Evolutionary conservation across 2,113 vertebrate genomes (phyloP).

Genomic region (Ageneiosus marmoratus): DNA sequence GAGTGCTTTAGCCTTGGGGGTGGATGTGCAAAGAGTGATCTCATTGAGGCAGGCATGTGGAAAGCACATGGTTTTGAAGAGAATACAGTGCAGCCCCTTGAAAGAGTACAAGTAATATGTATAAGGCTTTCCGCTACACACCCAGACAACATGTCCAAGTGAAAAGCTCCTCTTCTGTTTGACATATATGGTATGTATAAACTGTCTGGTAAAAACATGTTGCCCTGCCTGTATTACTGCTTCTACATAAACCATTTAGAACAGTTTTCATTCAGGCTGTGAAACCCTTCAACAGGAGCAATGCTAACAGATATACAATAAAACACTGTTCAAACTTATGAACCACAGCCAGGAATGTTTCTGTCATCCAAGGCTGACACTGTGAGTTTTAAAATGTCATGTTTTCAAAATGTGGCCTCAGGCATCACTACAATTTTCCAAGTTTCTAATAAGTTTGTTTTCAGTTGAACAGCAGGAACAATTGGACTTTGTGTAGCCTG

Average conservation of each 20-base stretch:
- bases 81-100: constrained; percentile 62
- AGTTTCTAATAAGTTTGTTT: constrained; percentile 51
- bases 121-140: constrained; percentile 15
- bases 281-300: background rate
- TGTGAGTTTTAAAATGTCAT: constrained; percentile 21
- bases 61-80: constrained; percentile 65
- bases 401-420: constrained; percentile 43
- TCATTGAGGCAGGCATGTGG: constrained; percentile 66
- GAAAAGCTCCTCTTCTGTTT: background rate
- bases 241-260: background rate
- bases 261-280: background rate
- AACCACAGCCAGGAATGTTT: constrained; percentile 57
- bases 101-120: constrained; percentile 53
- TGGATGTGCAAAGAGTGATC: constrained; percentile 55
- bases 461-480: constrained; percentile 56
- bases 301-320: constrained; percentile 23
- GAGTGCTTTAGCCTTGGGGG: constrained; percentile 49
- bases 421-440: constrained; percentile 47
- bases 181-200: background rate
- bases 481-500: constrained; percentile 55
- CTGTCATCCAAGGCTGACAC: constrained; percentile 38
- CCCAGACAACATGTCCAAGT: background rate
- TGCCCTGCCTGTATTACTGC: background rate
- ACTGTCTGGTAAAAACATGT: background rate
- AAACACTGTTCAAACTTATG: constrained; percentile 28